These are phyloP conservation scores for Camponotus floridanus DNA, from an alignment of 1,140 invertebrate species.

Conservation along the genomic window DNA sequence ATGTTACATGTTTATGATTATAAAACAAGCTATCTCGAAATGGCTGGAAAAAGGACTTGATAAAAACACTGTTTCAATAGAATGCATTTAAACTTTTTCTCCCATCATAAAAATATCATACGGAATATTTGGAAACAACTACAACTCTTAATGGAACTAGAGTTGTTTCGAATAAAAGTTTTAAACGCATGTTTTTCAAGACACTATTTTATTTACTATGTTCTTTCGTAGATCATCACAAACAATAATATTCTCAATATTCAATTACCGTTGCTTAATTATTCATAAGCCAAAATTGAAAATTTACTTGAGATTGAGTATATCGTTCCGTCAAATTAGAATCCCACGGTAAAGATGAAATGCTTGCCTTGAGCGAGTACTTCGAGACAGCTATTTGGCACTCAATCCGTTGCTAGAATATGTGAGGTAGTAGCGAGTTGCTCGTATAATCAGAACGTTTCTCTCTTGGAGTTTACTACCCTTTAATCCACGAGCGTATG, in stretches of 20 bases:
- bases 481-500: constrained; percentile 40
- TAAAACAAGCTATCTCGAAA: not conserved
- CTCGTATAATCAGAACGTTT: constrained; percentile 39
- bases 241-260: too few species aligned
- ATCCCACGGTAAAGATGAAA: not conserved
- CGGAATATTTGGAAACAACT: not conserved
- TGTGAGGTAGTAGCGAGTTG: not conserved
- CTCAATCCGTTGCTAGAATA: constrained; percentile 5
- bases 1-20: not conserved
- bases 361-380: not conserved
- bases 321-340: not conserved
- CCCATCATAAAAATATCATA: not conserved
- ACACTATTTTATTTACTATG: not conserved
- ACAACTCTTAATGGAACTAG: not conserved
- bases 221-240: not conserved
- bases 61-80: not conserved
- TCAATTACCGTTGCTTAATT: not conserved
- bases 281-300: not conserved
- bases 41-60: too few species aligned
- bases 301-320: not conserved
- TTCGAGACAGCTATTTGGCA: constrained; percentile 23
- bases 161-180: not conserved
- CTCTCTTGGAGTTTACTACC: constrained; percentile 28
- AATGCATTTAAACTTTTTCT: constrained; percentile 8
- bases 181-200: not conserved